Conservation (phyloP, 2,797 vertebrate genomes). For the Galagoides demidoff region DNA sequence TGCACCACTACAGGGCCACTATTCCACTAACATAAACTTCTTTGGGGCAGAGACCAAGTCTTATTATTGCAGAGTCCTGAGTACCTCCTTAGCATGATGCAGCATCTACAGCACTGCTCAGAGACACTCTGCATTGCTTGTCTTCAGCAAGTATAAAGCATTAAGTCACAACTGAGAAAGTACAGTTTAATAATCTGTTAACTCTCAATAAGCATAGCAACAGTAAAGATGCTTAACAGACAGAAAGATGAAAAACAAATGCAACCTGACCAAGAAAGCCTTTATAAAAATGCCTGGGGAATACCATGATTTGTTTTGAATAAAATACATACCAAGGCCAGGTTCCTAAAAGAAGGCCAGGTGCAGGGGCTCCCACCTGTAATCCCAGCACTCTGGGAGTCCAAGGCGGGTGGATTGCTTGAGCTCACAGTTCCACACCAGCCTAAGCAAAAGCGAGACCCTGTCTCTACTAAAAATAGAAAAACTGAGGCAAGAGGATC, state of each 20-base stretch:
- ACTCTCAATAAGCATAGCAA: not conserved
- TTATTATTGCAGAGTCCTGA: not conserved
- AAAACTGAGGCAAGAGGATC: too few relatives aligned
- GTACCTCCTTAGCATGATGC: not conserved
- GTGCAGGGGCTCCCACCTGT: too few relatives aligned
- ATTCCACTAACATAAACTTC: not conserved
- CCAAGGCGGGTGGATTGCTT: too few relatives aligned
- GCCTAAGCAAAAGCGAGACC: too few relatives aligned
- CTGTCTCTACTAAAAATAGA: too few relatives aligned
- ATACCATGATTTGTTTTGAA: not conserved
- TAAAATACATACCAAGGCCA: not conserved
- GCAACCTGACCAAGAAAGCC: not conserved
- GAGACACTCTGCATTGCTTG: not conserved
- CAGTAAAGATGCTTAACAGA: not conserved
- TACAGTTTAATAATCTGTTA: not conserved
- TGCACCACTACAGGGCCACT: not conserved
- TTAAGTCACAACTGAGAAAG: not conserved
- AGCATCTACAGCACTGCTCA: accelerated
- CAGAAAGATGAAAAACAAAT: not conserved
- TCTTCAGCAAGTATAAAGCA: not conserved
- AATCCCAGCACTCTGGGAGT: too few relatives aligned
- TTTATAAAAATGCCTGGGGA: not conserved
- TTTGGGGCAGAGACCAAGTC: not conserved
- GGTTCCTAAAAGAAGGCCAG: not conserved
- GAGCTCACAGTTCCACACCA: too few relatives aligned